A percentile compares a stretch with the other conserved stretches of the same genome.
Conservation (phyloP, 2,797 vertebrate genomes). For the Caiman crocodilus region DNA sequence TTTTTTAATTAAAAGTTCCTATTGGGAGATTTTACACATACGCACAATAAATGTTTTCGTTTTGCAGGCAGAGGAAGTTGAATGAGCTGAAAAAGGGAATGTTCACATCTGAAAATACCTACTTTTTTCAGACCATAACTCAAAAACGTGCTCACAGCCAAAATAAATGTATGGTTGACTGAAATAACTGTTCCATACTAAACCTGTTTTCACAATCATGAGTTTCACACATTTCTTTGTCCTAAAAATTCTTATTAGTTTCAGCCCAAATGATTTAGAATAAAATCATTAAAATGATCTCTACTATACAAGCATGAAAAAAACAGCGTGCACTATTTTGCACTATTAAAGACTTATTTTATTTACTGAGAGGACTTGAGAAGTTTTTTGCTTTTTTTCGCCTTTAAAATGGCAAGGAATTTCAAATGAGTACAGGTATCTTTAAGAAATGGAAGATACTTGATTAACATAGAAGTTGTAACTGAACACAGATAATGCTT, state of each 20-base stretch:
- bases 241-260: not conserved
- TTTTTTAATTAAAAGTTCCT: too few relatives aligned
- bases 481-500: not conserved
- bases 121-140: not conserved
- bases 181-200: not conserved
- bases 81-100: not conserved
- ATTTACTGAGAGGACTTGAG: not conserved
- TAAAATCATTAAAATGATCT: not conserved
- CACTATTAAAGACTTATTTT: too few relatives aligned
- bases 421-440: not conserved
- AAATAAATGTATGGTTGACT: not conserved
- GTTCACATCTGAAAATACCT: not conserved
- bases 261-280: not conserved
- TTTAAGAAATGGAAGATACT: not conserved
- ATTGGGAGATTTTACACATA: too few relatives aligned
- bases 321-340: not conserved
- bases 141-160: not conserved
- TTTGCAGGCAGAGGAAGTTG: not conserved
- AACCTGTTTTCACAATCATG: not conserved
- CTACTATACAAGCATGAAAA: not conserved
- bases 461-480: not conserved
- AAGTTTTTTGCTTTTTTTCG: rapidly evolving
- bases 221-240: not conserved
- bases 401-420: too few relatives aligned
- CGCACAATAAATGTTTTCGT: not conserved